Base-by-base conservation (phyloP, 1,140 invertebrate species). In the Bombus breviceps region DNA sequence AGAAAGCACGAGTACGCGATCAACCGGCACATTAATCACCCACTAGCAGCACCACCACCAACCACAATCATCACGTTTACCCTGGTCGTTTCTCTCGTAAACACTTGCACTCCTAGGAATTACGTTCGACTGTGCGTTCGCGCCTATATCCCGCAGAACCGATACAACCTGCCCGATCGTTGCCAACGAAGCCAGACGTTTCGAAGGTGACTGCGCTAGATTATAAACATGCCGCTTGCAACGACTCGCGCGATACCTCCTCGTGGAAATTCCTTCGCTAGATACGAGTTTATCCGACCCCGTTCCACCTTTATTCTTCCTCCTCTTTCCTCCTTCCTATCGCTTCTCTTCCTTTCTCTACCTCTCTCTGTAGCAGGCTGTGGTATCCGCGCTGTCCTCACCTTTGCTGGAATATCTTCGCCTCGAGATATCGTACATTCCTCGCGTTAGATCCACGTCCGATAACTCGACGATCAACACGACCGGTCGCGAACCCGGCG, bases 351-450 rank as follows among this genome's bases (percentile, higher is more conserved):
- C n/a, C 57, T 37, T 59, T 75, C 34, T 62, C 41, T 37, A 25
- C n/a, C 32, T 57, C 62, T 85, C 34, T 73, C 34, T 15, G 43
- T 43, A 47, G n/a, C n/a, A 12, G n/a, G 77, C 71, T 71, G 64
- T 47, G 34, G 47, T 86, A 86, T 79, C 75, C 64, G 37, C 75
- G 57, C 75, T 87, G 80, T 85, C 57, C 86, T 80, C 80, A 41
- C 88, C 64, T 73, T 81, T 77, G 81, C 87, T 74, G 73, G 43
- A 68, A 77, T 90, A 81, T 78, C 80, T 68, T 47, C 72, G 68
- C 71, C 77, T 57, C 74, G 88, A 90, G 77, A 90, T 90, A 86
- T 86, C 80, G 86, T 76, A 77, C 89, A 90, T 90, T 88, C 89
- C 89, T 83, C 83, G 86, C 82, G 81, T 85, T 85, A 88, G 86